These are phyloP conservation scores for Callionymus lyra DNA, from an alignment of 2,113 vertebrate species.

Conservation along the genomic window DNA sequence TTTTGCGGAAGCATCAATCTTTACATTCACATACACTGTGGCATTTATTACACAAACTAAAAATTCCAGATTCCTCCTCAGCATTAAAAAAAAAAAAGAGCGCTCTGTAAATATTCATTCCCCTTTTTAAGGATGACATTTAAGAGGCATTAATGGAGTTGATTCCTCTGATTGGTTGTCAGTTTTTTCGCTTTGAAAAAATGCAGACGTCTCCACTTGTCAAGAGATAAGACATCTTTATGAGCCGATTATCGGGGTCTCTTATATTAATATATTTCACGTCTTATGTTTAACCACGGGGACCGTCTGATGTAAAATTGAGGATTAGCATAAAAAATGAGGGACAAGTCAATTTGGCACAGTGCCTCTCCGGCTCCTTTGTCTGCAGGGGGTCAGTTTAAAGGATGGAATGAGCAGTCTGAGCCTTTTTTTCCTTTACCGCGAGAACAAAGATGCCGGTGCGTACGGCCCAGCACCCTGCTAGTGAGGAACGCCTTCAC, in stretches of 20 bases:
- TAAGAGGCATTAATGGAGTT: no score
- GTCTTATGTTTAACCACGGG: slow-evolving; percentile 48
- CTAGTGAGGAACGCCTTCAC: slow-evolving; percentile 1
- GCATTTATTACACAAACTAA: no score
- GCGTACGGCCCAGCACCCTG: slow-evolving; percentile 8
- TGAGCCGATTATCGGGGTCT: slow-evolving; percentile 48
- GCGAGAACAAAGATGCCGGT: slow-evolving; percentile 14
- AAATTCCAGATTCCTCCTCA: no score
- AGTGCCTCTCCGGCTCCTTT: slow-evolving; percentile 28
- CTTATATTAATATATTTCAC: slow-evolving; percentile 38
- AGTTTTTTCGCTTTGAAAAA: slow-evolving; percentile 6
- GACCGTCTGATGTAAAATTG: slow-evolving; percentile 44
- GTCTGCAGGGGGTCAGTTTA: slow-evolving; percentile 24
- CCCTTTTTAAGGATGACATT: no score
- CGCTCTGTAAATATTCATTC: no score
- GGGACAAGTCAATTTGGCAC: slow-evolving; percentile 45
- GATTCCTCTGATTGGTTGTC: slow-evolving; percentile 10
- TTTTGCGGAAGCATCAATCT: no score
- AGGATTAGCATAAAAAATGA: slow-evolving; percentile 60
- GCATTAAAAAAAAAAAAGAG: no score
- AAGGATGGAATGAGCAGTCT: slow-evolving; percentile 15
- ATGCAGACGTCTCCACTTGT: slow-evolving; percentile 45
- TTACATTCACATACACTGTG: no score
- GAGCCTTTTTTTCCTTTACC: slow-evolving; percentile 19
- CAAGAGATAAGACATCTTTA: slow-evolving; percentile 52